A percentile compares a stretch with the other conserved stretches of the same genome.
Evolutionary conservation across 2,888 invertebrate genomes (phyloP).

Genomic region (Orgyia antiqua): DNA sequence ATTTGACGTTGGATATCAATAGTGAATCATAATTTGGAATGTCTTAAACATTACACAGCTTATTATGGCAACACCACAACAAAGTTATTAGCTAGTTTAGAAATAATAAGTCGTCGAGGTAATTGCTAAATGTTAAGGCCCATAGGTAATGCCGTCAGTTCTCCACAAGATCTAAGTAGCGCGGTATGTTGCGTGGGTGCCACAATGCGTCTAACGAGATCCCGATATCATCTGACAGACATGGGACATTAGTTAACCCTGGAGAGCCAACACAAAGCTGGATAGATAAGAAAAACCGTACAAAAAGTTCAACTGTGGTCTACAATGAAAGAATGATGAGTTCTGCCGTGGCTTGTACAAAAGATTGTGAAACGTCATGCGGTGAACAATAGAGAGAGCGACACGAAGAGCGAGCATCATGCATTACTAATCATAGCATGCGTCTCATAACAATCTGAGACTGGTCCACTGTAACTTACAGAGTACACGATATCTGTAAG

Average conservation of each 20-base stretch:
- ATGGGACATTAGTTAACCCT: constrained; percentile 59
- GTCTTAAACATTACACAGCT: constrained; percentile 26
- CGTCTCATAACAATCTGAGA: constrained; percentile 37
- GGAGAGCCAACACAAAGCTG: constrained; percentile 43
- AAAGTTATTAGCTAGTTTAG: too few species aligned
- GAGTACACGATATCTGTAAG: not conserved
- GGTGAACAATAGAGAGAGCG: constrained; percentile 65
- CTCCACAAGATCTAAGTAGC: constrained; percentile 49
- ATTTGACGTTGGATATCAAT: constrained; percentile 29
- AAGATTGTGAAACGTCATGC: constrained; percentile 67
- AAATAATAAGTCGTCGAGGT: too few species aligned
- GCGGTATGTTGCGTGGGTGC: constrained; percentile 52
- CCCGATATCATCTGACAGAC: constrained; percentile 66
- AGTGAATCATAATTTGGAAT: constrained; percentile 36
- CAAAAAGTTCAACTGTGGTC: constrained; percentile 47
- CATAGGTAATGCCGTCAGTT: constrained; percentile 56
- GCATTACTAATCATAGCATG: constrained; percentile 59
- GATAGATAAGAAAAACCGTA: constrained; percentile 47
- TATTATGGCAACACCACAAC: too few species aligned
- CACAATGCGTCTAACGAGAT: constrained; percentile 68
- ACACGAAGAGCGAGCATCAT: constrained; percentile 56
- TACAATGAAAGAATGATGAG: constrained; percentile 53
- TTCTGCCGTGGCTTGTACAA: constrained; percentile 47
- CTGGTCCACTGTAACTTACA: not conserved
- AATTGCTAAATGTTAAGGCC: constrained; percentile 33